phyloP scores from a whole-genome alignment of 2,113 vertebrate species.

The Odontesthes bonariensis region DNA sequence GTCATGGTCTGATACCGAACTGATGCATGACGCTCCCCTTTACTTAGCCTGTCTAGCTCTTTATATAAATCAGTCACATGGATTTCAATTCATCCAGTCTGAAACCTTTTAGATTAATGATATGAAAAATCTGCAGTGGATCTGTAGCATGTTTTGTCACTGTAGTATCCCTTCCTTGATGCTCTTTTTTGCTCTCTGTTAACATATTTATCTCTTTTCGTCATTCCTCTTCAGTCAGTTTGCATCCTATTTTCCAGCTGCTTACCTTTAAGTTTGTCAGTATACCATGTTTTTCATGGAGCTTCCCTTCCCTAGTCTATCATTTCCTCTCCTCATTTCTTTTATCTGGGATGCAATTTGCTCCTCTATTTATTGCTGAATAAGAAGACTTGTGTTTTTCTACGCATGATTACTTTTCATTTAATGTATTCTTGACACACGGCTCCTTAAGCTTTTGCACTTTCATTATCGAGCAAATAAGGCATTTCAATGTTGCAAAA shows the following conservation, averaged over 20 bases:
- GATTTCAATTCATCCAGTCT: background rate
- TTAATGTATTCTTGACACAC: constrained; percentile 20
- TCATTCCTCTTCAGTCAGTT: constrained; percentile 15
- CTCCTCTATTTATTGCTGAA: constrained; percentile 40
- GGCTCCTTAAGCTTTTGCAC: constrained; percentile 22
- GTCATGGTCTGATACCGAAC: constrained; percentile 30
- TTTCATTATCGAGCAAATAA: constrained; percentile 30
- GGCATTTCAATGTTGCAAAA: constrained; percentile 21
- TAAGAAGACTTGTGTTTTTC: constrained; percentile 40
- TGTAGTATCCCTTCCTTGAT: constrained; percentile 25
- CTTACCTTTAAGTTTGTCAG: constrained; percentile 23
- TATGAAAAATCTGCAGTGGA: constrained; percentile 1
- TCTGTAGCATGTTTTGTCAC: constrained; percentile 42
- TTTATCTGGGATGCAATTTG: constrained; percentile 32
- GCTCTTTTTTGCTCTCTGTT: constrained; percentile 17
- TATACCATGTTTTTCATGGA: constrained; percentile 4
- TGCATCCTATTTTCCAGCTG: constrained; percentile 18
- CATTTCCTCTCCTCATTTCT: constrained; percentile 16
- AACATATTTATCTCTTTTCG: constrained; percentile 15
- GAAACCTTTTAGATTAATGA: constrained; percentile 1
- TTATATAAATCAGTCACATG: constrained; percentile 7
- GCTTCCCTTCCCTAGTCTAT: constrained; percentile 13
- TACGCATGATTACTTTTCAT: constrained; percentile 48
- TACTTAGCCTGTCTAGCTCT: background rate
- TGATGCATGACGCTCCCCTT: constrained; percentile 39